A percentile compares a stretch with the other conserved stretches of the same genome.
Evolutionary conservation across 92 coral and sea anemone genomes (phyloP).

Genomic region (Porites evermanni): DNA sequence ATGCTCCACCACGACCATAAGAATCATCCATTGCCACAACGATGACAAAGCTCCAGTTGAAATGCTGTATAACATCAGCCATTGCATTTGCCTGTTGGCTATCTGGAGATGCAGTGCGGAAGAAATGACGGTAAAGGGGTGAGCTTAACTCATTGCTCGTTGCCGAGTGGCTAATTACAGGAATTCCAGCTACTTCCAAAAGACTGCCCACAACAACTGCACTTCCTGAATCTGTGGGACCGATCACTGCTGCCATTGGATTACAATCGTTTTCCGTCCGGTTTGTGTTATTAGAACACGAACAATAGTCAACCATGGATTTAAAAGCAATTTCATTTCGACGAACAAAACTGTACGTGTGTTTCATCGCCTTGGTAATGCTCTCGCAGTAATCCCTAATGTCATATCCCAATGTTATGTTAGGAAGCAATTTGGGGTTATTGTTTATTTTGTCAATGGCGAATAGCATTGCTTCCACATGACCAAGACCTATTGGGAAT

Average conservation of each 20-base stretch:
- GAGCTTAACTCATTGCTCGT: slow-evolving; percentile 85
- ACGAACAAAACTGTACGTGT: slow-evolving; percentile 69
- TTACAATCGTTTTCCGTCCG: slow-evolving; percentile 18
- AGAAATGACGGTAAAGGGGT: slow-evolving; percentile 70
- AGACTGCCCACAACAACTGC: slow-evolving; percentile 76
- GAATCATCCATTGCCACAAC: slow-evolving; percentile 88
- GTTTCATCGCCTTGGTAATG: slow-evolving; percentile 67
- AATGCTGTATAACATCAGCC: slow-evolving; percentile 78
- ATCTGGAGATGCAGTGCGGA: slow-evolving; percentile 88
- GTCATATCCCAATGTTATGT: slow-evolving; percentile 66
- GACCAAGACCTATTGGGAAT: slow-evolving; percentile 79
- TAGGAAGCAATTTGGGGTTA: slow-evolving; percentile 65
- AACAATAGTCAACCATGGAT: background rate
- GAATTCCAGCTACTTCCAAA: slow-evolving; percentile 74
- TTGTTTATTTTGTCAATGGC: slow-evolving; percentile 70
- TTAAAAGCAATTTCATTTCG: slow-evolving; percentile 34
- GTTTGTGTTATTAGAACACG: background rate
- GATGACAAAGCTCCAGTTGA: slow-evolving; percentile 81
- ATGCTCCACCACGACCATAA: slow-evolving; percentile 84
- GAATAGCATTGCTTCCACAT: slow-evolving; percentile 74
- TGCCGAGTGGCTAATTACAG: slow-evolving; percentile 80
- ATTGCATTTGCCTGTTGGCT: slow-evolving; percentile 85
- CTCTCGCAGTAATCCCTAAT: slow-evolving; percentile 84
- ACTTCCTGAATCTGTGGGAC: slow-evolving; percentile 82
- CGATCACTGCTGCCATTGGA: slow-evolving; percentile 76